These are phyloP conservation scores for Paracyclopina nana DNA, from an alignment of 1,140 invertebrate species.

Conservation along the genomic window DNA sequence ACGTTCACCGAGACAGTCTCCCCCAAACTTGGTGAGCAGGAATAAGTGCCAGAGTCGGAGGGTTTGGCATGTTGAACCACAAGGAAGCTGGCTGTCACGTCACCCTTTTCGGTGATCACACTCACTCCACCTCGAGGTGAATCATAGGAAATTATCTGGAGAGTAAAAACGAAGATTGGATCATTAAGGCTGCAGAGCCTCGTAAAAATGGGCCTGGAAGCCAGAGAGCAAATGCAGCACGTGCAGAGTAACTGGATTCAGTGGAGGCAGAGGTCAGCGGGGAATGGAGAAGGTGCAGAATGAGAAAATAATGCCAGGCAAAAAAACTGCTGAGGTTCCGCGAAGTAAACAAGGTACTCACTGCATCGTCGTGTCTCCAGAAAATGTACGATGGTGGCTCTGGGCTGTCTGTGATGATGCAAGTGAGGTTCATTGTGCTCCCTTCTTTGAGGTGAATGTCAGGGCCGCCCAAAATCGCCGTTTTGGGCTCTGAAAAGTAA, in stretches of 20 bases:
- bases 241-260: no score
- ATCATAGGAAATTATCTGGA: slow-evolving; percentile 69
- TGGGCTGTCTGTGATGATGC: slow-evolving; percentile 55
- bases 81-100: slow-evolving; percentile 60
- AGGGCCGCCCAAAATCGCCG: slow-evolving; percentile 53
- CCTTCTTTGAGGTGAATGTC: slow-evolving; percentile 63
- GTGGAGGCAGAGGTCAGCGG: no score
- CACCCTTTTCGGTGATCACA: slow-evolving; percentile 66
- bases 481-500: slow-evolving; percentile 46
- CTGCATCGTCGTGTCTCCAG: slow-evolving; percentile 60
- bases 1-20: slow-evolving; percentile 5
- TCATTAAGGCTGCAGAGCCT: background rate
- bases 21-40: slow-evolving; percentile 21
- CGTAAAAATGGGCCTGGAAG: background rate
- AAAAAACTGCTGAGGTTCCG: background rate
- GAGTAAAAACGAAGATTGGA: slow-evolving; percentile 16
- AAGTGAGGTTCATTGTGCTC: slow-evolving; percentile 69
- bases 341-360: slow-evolving; percentile 29
- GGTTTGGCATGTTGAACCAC: slow-evolving; percentile 52
- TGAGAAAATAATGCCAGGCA: background rate
- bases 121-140: slow-evolving; percentile 61
- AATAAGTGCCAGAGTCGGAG: slow-evolving; percentile 47
- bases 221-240: no score
- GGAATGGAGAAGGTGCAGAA: no score
- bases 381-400: slow-evolving; percentile 53